Base-by-base conservation (phyloP, 1,140 invertebrate genomes). In the Homarus americanus region DNA sequence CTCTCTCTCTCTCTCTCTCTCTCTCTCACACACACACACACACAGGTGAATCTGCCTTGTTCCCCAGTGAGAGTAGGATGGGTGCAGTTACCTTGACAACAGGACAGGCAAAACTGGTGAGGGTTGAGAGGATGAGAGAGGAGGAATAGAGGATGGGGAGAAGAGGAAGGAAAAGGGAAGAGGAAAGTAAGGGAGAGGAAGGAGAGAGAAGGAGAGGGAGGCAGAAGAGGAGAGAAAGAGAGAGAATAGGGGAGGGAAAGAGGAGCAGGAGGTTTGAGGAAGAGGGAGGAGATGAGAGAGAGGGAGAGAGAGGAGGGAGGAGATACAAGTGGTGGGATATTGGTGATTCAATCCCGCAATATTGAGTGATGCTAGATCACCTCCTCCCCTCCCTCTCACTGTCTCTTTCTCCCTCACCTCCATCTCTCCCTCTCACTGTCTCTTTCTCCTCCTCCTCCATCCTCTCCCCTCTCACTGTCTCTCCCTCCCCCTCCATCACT, bases 311-410 rank as follows among this genome's bases (percentile, higher is more conserved):
- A 24, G 40, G 44, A n/a, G 24, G 40, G 12, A 1, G 24, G 36
- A 28, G 40, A 12, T 28, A 44, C 40, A 44, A 40, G 44, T 20
- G 44, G n/a, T 10, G 44, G 78, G 34, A 38, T 80, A 80, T 80
- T 53, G 78, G 40, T 53, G 44, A 80, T 40, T 76, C 73, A 38
- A 40, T 76, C 73, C 32, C 32, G 32, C 73, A 76, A 34, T 34
- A 76, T 76, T 76, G 73, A 76, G 38, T 76, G 73, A 76, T 38
- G 17, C 34, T 76, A 34, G 73, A 76, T 34, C 20, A 28, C 20
- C 40, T 24, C 78, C 24, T 2, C n/a, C 40, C 44, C 15, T 44
- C 4, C 41, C 1, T 79, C 15, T 79, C 36, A n/a, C 34, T 1
- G 15, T n/a, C 28, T 15, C 36, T 36, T 41, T 15, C 36, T 36